These are phyloP conservation scores for Rhagoletis pomonella DNA, from an alignment of 1,140 invertebrate species.

Conservation along the genomic window DNA sequence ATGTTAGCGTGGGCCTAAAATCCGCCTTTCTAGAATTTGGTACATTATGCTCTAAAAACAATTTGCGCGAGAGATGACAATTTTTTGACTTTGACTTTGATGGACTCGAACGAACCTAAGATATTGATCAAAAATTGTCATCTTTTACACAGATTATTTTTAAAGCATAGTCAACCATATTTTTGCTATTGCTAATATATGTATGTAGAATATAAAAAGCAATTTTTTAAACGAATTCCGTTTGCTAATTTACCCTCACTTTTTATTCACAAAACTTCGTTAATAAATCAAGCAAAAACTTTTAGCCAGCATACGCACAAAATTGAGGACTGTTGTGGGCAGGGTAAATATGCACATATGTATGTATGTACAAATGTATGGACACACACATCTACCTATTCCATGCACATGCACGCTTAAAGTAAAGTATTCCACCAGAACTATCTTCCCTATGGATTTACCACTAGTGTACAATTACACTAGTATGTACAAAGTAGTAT, in stretches of 20 bases:
- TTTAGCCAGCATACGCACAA: neutral
- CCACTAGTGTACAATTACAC: neutral
- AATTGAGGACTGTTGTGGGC: too few species aligned
- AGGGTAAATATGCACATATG: neutral
- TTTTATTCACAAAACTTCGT: neutral
- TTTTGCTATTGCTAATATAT: too few species aligned
- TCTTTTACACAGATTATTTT: too few species aligned
- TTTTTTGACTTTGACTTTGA: too few species aligned
- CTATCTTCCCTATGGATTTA: neutral
- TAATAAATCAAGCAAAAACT: constrained; percentile 46
- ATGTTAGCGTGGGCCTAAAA: too few species aligned
- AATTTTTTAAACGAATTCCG: constrained; percentile 35
- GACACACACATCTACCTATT: neutral
- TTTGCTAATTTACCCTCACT: neutral
- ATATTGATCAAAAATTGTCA: too few species aligned
- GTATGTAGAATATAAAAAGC: neutral
- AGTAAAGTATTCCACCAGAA: neutral
- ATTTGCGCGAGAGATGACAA: too few species aligned
- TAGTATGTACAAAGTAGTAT: too few species aligned
- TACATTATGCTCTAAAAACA: too few species aligned
- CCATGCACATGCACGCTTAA: neutral
- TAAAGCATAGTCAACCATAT: too few species aligned
- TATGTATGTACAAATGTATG: neutral
- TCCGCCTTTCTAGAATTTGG: too few species aligned
- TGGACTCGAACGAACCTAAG: too few species aligned